Conservation (phyloP, 2,797 vertebrate genomes). For the Heliangelus exortis region DNA sequence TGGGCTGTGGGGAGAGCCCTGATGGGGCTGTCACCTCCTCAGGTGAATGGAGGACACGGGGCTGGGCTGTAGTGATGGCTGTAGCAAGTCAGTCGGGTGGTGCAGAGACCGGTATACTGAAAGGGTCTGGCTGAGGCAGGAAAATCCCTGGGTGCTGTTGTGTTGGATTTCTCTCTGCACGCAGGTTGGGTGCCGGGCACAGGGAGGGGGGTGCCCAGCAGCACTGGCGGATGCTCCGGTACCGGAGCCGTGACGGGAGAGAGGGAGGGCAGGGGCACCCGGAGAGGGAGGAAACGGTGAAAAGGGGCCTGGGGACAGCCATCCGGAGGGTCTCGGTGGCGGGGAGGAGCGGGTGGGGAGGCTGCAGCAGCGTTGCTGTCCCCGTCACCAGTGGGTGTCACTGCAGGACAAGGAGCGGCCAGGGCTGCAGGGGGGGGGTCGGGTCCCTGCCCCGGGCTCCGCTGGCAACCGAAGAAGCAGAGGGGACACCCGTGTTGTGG, state of each 20-base stretch:
- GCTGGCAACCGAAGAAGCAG: not conserved
- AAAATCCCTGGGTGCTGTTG: not conserved
- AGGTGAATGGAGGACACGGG: rapidly evolving
- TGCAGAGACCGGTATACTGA: not conserved
- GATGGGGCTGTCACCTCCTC: rapidly evolving
- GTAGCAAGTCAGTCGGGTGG: not conserved
- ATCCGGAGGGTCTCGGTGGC: not conserved
- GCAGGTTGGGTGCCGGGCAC: rapidly evolving
- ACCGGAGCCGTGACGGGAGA: rapidly evolving
- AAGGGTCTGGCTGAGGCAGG: not conserved
- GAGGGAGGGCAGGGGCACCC: not conserved
- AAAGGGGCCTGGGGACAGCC: rapidly evolving
- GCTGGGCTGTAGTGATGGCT: rapidly evolving
- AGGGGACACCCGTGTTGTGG: no score
- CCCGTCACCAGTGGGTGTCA: constrained; percentile 75
- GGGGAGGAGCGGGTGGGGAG: not conserved
- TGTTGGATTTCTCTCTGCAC: rapidly evolving
- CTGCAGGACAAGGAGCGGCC: constrained; percentile 75
- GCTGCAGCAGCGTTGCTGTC: not conserved
- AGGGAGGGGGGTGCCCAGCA: not conserved
- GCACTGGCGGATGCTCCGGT: not conserved
- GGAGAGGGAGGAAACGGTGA: rapidly evolving
- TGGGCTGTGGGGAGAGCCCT: not conserved
- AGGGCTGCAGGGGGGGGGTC: not conserved
- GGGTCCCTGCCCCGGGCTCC: not conserved